Conservation (phyloP, 1,140 invertebrate genomes). For the Drosophila sp. region DNA sequence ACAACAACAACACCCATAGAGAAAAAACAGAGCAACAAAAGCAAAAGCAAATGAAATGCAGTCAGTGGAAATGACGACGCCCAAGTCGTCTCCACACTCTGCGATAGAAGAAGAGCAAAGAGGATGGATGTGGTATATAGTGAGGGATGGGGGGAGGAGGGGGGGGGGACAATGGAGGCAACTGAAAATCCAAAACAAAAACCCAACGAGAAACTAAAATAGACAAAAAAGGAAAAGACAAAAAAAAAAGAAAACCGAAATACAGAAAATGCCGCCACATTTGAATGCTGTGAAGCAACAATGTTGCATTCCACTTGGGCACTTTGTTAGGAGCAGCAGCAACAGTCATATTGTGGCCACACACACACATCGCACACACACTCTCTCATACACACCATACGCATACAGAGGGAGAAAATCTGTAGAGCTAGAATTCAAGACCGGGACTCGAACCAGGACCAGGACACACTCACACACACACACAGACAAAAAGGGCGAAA, state of each 20-base stretch:
- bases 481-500: conserved; percentile 55
- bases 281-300: conserved; percentile 80
- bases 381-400: neutral
- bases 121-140: conserved; percentile 6
- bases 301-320: conserved; percentile 80
- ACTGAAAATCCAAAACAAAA: conserved; percentile 56
- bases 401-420: conserved; percentile 13
- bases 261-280: conserved; percentile 73
- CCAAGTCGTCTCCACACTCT: conserved; percentile 13
- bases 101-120: conserved; percentile 28
- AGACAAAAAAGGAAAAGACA: conserved; percentile 4
- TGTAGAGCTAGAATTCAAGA: conserved; percentile 14
- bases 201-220: conserved; percentile 30
- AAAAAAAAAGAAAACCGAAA: conserved; percentile 25
- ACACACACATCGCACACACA: conserved; percentile 18
- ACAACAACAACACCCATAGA: neutral
- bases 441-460: no score
- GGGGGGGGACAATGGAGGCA: conserved; percentile 34
- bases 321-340: conserved; percentile 73
- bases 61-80: conserved; percentile 77
- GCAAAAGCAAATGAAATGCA: conserved; percentile 75
- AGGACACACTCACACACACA: neutral
- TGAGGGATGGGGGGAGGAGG: conserved; percentile 26
- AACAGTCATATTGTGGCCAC: conserved; percentile 59
- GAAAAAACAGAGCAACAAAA: conserved; percentile 30